Base-by-base conservation (phyloP, 1,140 invertebrate species). In the Neoseiulus cucumeris region DNA sequence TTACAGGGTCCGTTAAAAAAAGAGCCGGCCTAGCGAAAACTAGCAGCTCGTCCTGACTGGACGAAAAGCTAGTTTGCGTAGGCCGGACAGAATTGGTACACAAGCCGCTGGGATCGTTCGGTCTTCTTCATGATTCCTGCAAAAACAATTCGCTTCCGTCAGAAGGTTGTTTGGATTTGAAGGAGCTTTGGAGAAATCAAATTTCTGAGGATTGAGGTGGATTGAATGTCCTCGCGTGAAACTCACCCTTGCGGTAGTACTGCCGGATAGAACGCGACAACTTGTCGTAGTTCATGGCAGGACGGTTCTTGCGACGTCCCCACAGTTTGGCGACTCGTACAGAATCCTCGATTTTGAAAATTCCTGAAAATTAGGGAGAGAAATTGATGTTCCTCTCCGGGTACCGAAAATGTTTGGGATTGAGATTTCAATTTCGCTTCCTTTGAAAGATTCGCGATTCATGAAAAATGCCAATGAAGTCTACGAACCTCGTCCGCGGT, bases 271-370 rank as follows among this genome's bases (percentile, higher is more conserved):
- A 96, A 45, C 95, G 83, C 65, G 91, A 95, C 42, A 98, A 78
- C 75, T 99, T 99, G 80, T 99, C 95, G 78, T 98, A 99, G 79
- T 99, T 98, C 95, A 99, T 99, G 2, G 92, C 91, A 0, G 94
- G 92, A 17, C 94, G 80, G 78, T 98, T 98, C 76, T 98, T 99
- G 45, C 94, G 80, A 68, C 88, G 85, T 41, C 95, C 95, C 95
- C 95, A 99, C 5, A 96, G 81, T 67, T 86, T 81, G 0, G 95
- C 95, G 22, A 98, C 92, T 68, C 87, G 82, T 20, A 94, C 90
- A 6, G 91, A 96, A 78, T 98, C 93, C 76, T 98, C 94, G 73
- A 99, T 98, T 80, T 98, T 98, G 80, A 98, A 98, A 9, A 98
- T 88, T 17, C 51, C 51, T 59, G 51, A 12, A 25, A 9, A 47